These are phyloP conservation scores for Scytalopus superciliaris DNA, from an alignment of 2,113 vertebrate species.

Conservation along the genomic window DNA sequence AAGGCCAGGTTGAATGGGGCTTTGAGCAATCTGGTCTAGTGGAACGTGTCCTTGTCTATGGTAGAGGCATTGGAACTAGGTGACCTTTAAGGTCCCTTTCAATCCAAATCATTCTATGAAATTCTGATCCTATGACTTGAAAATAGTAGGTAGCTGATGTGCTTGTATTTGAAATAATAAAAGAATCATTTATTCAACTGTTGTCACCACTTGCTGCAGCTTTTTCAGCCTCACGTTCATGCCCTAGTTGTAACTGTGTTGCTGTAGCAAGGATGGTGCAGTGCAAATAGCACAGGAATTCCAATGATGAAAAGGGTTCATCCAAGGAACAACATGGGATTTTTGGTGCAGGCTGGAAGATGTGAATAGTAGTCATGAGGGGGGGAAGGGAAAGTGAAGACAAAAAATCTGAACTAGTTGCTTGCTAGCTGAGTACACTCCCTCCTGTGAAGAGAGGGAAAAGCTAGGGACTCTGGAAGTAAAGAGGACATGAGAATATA, in stretches of 20 bases:
- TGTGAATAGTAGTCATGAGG: background rate
- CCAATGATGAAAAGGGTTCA: background rate
- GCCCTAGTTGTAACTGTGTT: background rate
- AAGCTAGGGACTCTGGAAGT: background rate
- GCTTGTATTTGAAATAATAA: background rate
- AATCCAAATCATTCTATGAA: background rate
- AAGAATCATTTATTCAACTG: background rate
- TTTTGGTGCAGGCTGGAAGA: background rate
- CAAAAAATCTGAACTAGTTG: background rate
- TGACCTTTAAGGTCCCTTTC: background rate
- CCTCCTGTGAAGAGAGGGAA: background rate
- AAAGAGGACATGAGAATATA: background rate
- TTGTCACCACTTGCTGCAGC: background rate
- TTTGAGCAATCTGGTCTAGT: background rate
- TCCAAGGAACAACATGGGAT: background rate
- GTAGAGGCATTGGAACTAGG: background rate
- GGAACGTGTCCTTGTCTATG: background rate
- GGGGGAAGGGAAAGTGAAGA: background rate
- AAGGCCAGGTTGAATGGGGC: background rate
- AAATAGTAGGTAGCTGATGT: background rate
- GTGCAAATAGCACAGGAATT: background rate
- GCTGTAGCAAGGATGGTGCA: background rate
- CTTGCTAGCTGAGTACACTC: background rate
- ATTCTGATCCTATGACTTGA: background rate
- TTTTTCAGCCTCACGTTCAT: background rate